These are phyloP conservation scores for Hirtodrosophila confusa DNA, from an alignment of 2,888 invertebrate genomes.

Conservation along the genomic window DNA sequence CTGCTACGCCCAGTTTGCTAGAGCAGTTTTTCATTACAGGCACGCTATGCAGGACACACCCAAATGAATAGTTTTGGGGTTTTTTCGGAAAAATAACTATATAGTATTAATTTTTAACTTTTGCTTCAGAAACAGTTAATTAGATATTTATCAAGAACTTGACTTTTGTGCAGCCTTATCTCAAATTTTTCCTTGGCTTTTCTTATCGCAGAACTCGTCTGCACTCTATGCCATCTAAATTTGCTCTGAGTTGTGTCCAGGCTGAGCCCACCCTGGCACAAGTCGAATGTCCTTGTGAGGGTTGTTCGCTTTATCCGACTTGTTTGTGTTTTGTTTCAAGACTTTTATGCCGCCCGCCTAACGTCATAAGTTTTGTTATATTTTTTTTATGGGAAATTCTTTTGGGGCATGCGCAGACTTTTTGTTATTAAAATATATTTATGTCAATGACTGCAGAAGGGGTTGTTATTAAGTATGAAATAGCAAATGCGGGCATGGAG, in stretches of 20 bases:
- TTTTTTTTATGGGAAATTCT: conserved; percentile 56
- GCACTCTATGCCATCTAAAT: conserved; percentile 48
- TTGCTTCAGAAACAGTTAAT: not conserved
- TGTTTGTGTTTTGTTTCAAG: conserved; percentile 65
- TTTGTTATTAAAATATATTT: conserved; percentile 65
- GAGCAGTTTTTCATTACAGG: conserved; percentile 16
- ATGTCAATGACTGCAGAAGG: conserved; percentile 7
- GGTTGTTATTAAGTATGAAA: conserved; percentile 16
- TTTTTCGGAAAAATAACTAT: no score
- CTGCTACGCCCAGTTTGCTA: conserved; percentile 59
- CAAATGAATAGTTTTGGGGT: conserved; percentile 2
- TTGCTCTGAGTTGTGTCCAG: conserved; percentile 43
- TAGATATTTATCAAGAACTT: not conserved
- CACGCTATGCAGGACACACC: conserved; percentile 46
- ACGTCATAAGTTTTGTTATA: conserved; percentile 15
- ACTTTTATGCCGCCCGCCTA: conserved; percentile 41
- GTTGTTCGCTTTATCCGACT: conserved; percentile 51
- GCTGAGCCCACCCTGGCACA: conserved; percentile 51
- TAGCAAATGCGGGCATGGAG: conserved; percentile 15
- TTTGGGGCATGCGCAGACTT: conserved; percentile 70
- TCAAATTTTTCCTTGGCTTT: conserved; percentile 14
- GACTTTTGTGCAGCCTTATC: conserved; percentile 27
- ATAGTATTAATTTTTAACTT: not conserved
- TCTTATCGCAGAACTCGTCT: conserved; percentile 41
- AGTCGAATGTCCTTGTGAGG: conserved; percentile 67